Evolutionary conservation across 2,888 invertebrate species (phyloP), one percentile per base, ranked within the genome.

Genomic region (Nemurella pictetii): DNA sequence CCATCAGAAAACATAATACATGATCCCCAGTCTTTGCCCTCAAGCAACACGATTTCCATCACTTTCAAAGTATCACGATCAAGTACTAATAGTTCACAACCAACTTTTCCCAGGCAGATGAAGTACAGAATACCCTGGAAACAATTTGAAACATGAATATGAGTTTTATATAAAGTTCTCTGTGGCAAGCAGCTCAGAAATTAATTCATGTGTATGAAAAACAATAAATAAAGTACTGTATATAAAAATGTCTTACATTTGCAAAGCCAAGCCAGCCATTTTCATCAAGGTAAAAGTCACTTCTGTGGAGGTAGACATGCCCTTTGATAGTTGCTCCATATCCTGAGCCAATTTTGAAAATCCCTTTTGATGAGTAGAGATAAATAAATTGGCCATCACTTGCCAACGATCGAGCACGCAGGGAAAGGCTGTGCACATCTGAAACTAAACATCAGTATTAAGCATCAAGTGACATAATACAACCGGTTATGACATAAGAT

Each of bases 321-420:
- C 98, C 98, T 90, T 95, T 95, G 87, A 97, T 94, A 7, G 99
- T 98, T 87, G 97, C 97, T 83, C 96, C 96, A 89, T 97, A 97
- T 7, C 99, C 99, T 83, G 98, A 96, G 26, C 99, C 99, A 86
- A 99, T 94, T 92, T 99, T 99, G 87, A 97, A 92, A 80, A 99
- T 92, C 0, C 97, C 97, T 88, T 95, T 94, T 12, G 95, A 94
- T 35, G 96, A 94, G 88, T 96, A 95, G 32, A 99, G 92, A 90
- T 97, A 99, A 84, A 99, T 92, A 90, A 94, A 98, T 87, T 95
- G 95, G 12, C 99, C 99, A 90, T 99, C 98, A 87, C 96, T 96
- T 7, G 97, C 96, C 88, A 98, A 92, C 2, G 96, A 94, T 83
- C 92, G 92, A 26, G 92, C 89, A 86, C 90, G 90, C 83, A 92